phyloP scores from a whole-genome alignment of 2,888 invertebrate species.

The Trilocha varians region DNA sequence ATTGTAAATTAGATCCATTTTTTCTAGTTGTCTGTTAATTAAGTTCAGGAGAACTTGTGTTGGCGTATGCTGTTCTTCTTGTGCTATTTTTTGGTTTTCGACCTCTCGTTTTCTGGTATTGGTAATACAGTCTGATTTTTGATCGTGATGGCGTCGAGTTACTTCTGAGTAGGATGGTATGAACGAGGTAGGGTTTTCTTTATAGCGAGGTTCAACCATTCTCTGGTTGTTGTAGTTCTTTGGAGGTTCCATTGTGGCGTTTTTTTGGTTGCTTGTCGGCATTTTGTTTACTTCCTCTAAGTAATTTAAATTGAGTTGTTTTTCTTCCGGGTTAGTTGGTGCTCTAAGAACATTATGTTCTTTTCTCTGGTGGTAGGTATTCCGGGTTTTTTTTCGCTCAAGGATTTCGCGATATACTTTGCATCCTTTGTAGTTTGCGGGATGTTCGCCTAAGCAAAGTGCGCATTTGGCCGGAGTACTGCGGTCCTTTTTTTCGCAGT shows the following conservation, averaged over 20 bases:
- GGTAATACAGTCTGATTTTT: no score
- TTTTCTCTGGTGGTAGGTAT: slow-evolving; percentile 1
- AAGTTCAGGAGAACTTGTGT: not conserved
- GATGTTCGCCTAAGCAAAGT: slow-evolving; percentile 10
- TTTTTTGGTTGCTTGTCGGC: no score
- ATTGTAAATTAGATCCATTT: not conserved
- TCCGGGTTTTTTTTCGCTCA: not conserved
- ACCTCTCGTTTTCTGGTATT: not conserved
- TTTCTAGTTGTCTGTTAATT: not conserved
- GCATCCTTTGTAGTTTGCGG: slow-evolving; percentile 3
- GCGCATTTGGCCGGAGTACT: slow-evolving; percentile 8
- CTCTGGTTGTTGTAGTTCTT: no score
- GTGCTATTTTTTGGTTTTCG: not conserved
- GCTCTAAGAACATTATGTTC: not conserved
- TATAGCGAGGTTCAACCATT: no score
- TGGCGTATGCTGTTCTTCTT: not conserved
- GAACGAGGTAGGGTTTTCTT: no score
- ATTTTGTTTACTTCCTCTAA: no score
- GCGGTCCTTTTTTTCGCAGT: slow-evolving; percentile 7
- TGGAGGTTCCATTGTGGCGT: no score
- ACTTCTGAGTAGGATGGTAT: no score
- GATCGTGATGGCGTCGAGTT: no score
- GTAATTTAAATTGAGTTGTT: not conserved
- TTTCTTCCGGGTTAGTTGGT: slow-evolving; percentile 1
- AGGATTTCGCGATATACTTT: not conserved